Conservation (phyloP, 2,113 vertebrate species). For the Sinocyclocheilus grahami region DNA sequence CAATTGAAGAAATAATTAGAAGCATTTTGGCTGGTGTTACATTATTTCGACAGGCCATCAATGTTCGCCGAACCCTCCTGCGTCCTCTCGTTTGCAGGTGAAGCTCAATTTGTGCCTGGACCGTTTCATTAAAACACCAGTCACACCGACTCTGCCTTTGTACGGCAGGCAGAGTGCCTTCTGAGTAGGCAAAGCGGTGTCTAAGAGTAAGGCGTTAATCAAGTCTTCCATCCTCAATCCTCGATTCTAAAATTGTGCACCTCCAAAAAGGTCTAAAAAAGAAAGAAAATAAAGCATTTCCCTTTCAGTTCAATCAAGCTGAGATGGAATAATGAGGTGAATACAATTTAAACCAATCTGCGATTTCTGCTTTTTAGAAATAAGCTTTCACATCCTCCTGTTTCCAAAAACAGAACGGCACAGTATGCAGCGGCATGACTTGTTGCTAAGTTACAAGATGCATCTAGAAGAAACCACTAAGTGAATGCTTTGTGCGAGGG, state of each 20-base stretch:
- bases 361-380: slow-evolving; percentile 28
- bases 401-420: slow-evolving; percentile 50
- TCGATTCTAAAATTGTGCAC: slow-evolving; percentile 24
- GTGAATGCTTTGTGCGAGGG: slow-evolving; percentile 39
- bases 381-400: slow-evolving; percentile 39
- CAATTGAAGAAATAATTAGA: slow-evolving; percentile 74
- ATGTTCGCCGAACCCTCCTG: slow-evolving; percentile 42
- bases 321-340: slow-evolving; percentile 38
- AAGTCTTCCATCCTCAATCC: slow-evolving; percentile 20
- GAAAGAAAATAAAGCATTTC: slow-evolving; percentile 33
- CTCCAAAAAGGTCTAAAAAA: slow-evolving; percentile 23
- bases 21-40: slow-evolving; percentile 65
- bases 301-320: slow-evolving; percentile 28
- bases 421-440: slow-evolving; percentile 49
- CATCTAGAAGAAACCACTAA: slow-evolving; percentile 57
- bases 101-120: slow-evolving; percentile 33
- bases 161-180: neutral
- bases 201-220: neutral
- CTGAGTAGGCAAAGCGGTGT: slow-evolving; percentile 27
- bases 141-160: slow-evolving; percentile 11
- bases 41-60: slow-evolving; percentile 67
- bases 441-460: slow-evolving; percentile 63
- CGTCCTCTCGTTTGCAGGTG: slow-evolving; percentile 55
- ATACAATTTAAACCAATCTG: slow-evolving; percentile 33
- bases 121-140: slow-evolving; percentile 49